A percentile compares a stretch with the other conserved stretches of the same genome.
These are phyloP conservation scores for Clarias fuscus DNA, from an alignment of 2,797 vertebrate genomes.

Conservation along the genomic window DNA sequence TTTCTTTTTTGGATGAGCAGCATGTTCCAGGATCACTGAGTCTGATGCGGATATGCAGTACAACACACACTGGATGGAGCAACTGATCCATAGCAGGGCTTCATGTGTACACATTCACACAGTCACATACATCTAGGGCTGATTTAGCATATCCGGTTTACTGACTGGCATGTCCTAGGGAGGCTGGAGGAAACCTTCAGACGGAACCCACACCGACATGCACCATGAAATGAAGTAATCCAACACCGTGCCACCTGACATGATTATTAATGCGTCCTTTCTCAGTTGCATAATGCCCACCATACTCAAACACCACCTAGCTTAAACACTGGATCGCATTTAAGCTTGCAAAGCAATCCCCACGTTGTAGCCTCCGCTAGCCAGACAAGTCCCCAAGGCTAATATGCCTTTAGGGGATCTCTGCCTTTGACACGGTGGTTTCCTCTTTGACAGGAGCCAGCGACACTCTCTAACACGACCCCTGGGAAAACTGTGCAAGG, in stretches of 20 bases:
- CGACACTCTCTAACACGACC: conserved; percentile 42
- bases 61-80: not conserved
- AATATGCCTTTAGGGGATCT: conserved; percentile 45
- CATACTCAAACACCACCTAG: conserved; percentile 13
- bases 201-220: not conserved
- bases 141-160: not conserved
- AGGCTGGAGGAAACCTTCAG: not conserved
- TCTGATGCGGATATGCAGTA: too few relatives aligned
- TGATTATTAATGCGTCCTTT: conserved; percentile 7
- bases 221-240: not conserved
- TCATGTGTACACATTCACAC: not conserved
- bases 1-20: not conserved
- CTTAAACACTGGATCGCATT: conserved; percentile 13
- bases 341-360: conserved; percentile 27
- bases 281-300: not conserved
- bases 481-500: conserved; percentile 18
- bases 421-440: conserved; percentile 45
- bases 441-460: conserved; percentile 43
- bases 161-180: too few relatives aligned
- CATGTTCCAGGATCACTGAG: not conserved
- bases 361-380: conserved; percentile 7
- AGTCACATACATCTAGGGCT: not conserved
- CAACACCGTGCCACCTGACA: not conserved
- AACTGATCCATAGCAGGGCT: not conserved
- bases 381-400: conserved; percentile 39